phyloP scores from a whole-genome alignment of 2,888 invertebrate species.

The Linnaemya vulpina region DNA sequence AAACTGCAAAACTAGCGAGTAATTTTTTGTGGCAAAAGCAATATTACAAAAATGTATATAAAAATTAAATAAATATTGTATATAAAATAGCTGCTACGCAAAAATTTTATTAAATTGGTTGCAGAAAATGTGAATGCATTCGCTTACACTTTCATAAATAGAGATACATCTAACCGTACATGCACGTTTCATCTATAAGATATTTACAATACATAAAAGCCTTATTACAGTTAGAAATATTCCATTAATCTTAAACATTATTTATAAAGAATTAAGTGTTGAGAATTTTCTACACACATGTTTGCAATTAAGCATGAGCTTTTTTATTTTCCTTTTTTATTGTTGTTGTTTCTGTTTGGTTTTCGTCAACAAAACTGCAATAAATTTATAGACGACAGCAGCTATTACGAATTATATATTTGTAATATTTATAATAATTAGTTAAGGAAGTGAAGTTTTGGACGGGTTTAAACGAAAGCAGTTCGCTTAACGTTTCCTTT shows the following conservation, averaged over 20 bases:
- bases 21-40: constrained; percentile 43
- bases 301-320: constrained; percentile 52
- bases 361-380: constrained; percentile 16
- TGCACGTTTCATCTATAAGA: constrained; percentile 10
- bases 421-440: background rate
- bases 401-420: constrained; percentile 6
- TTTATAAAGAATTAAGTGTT: constrained; percentile 47
- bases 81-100: constrained; percentile 56
- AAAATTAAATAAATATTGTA: background rate
- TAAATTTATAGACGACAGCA: background rate
- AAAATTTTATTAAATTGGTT: constrained; percentile 46
- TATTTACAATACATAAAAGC: background rate
- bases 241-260: constrained; percentile 45
- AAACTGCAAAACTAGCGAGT: constrained; percentile 39
- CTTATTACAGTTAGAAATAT: constrained; percentile 63
- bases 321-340: background rate
- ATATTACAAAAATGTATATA: too few species aligned
- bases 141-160: background rate
- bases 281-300: constrained; percentile 48
- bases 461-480: background rate
- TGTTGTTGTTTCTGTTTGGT: too few species aligned
- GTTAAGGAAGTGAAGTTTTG: background rate
- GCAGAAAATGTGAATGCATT: background rate
- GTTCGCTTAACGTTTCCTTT: too few species aligned
- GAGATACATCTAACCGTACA: background rate